Conservation (phyloP, 2,797 vertebrate genomes). For the Ataeniobius toweri region DNA sequence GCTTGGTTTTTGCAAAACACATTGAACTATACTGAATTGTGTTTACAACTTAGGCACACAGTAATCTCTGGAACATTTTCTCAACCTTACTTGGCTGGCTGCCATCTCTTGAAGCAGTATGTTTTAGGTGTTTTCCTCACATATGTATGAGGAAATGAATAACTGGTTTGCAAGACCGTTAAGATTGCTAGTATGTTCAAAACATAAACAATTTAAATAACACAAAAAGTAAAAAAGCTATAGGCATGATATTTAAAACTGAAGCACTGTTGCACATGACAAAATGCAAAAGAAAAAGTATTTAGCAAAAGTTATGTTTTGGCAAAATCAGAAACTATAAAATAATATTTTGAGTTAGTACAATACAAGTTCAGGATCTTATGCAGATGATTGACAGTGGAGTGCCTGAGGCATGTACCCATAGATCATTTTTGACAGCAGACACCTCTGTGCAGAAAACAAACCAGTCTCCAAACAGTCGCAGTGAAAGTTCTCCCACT, state of each 20-base stretch:
- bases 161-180: neutral
- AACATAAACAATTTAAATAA: neutral
- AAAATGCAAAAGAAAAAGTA: no score
- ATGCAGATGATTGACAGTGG: neutral
- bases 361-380: neutral
- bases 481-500: slow-evolving; percentile 13
- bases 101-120: neutral
- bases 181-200: neutral
- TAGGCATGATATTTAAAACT: neutral
- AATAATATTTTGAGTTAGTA: neutral
- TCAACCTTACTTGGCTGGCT: neutral
- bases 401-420: neutral
- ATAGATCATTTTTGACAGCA: slow-evolving; percentile 9
- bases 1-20: neutral
- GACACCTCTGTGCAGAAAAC: slow-evolving; percentile 32
- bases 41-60: neutral
- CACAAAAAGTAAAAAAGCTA: neutral
- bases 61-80: neutral
- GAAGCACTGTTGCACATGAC: no score
- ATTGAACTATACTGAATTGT: neutral
- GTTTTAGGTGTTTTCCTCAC: neutral
- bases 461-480: slow-evolving; percentile 4
- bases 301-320: neutral
- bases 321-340: neutral
- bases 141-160: neutral